Conservation (phyloP, 2,797 vertebrate species). For the Parauchenoglanis punctatus region DNA sequence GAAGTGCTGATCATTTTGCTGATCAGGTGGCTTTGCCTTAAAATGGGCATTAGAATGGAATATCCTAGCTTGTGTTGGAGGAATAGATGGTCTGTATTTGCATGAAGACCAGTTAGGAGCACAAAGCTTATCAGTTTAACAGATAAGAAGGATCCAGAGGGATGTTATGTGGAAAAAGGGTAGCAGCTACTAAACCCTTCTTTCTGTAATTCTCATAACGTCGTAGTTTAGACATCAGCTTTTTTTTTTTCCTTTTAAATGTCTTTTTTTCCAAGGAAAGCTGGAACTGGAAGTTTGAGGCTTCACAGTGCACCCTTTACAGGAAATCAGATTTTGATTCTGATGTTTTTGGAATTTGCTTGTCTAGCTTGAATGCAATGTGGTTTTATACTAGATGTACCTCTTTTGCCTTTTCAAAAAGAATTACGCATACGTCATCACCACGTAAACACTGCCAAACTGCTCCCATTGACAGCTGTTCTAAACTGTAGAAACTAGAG, state of each 20-base stretch:
- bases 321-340: background rate
- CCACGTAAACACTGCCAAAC: constrained; percentile 69
- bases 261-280: background rate
- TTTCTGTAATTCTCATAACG: constrained; percentile 6
- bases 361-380: constrained; percentile 60
- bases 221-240: background rate
- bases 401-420: constrained; percentile 61
- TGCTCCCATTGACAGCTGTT: constrained; percentile 65
- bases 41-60: constrained; percentile 22
- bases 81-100: constrained; percentile 17
- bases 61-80: constrained; percentile 27
- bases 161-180: constrained; percentile 5
- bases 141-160: constrained; percentile 8
- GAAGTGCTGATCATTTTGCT: background rate
- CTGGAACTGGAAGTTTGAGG: constrained; percentile 23
- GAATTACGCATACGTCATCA: constrained; percentile 67
- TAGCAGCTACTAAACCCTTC: constrained; percentile 16
- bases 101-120: background rate
- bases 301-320: background rate
- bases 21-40: constrained; percentile 27
- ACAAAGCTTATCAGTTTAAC: constrained; percentile 22
- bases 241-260: background rate
- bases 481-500: constrained; percentile 54
- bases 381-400: constrained; percentile 56
- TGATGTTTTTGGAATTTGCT: constrained; percentile 63